Base-by-base conservation (phyloP, 1,140 invertebrate genomes). In the Pantala flavescens region DNA sequence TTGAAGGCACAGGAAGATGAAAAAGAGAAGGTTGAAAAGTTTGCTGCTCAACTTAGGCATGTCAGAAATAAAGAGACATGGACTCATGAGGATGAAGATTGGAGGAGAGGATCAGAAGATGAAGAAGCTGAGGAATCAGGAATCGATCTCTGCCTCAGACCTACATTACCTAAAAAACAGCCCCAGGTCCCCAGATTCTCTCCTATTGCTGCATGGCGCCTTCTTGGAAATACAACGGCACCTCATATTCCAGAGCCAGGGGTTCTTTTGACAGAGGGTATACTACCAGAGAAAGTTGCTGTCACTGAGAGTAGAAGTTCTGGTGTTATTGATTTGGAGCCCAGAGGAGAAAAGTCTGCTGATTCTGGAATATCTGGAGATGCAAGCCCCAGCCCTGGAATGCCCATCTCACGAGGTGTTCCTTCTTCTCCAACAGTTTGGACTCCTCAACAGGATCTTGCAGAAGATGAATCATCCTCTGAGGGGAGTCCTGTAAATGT, bases 321-420 rank as follows among this genome's bases (percentile, higher is more conserved):
- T 84, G 21, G 83, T 84, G 23, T 86, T 87, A 12, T 85, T 23
- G 79, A 74, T 72, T 74, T 11, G 75, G 77, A 23, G 78, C 79
- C 36, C 16, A 63, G 49, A 12, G 49, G 49, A 21, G 90, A 92
- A 78, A 90, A 90, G 79, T 91, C 90, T 0, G 91, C 90, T 0
- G 91, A 94, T 81, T 93, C 90, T 0, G 91, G 91, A 0, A 93
- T 93, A 76, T 92, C 91, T 0, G 91, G 89, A 1, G 91, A 92
- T 80, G 86, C 86, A 7, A 86, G 87, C 74, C 87, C 86, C 16
- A 80, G 79, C 14, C 3, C 72, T 77, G 10, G 75, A 77, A 23
- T 43, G 24, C 19, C 72, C 23, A 42, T 74, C 72, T 43, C 24
- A 43, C 42, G 12, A 19, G 23, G 71, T 3, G 28, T 19, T 14